These are phyloP conservation scores for zebrafish (Danio rerio) DNA, from an alignment of 2,113 vertebrate genomes.

Conservation along the genomic window GRCz12tu NC_133180.1:56794501-56795000, in stretches of 20 bases:
- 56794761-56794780: constrained; percentile 38
- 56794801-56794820: constrained; percentile 48
- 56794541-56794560: neutral
- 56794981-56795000: constrained; percentile 36
- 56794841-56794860: constrained; percentile 43
- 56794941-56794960: too few species aligned
- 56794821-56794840: constrained; percentile 52
- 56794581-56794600: constrained; percentile 37
- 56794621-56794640: neutral
- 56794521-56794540: neutral
- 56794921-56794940: too few species aligned
- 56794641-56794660: neutral
- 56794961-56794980: constrained; percentile 15
- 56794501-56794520: neutral
- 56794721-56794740: neutral
- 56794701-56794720: neutral
- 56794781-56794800: constrained; percentile 37
- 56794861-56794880: constrained; percentile 52
- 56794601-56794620: neutral
- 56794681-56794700: neutral
- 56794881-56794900: constrained; percentile 52
- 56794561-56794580: neutral
- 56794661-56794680: neutral
- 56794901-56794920: constrained; percentile 37
- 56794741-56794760: neutral